Evolutionary conservation across 2,113 vertebrate genomes (phyloP).

Genomic region (Sylvia atricapilla): DNA sequence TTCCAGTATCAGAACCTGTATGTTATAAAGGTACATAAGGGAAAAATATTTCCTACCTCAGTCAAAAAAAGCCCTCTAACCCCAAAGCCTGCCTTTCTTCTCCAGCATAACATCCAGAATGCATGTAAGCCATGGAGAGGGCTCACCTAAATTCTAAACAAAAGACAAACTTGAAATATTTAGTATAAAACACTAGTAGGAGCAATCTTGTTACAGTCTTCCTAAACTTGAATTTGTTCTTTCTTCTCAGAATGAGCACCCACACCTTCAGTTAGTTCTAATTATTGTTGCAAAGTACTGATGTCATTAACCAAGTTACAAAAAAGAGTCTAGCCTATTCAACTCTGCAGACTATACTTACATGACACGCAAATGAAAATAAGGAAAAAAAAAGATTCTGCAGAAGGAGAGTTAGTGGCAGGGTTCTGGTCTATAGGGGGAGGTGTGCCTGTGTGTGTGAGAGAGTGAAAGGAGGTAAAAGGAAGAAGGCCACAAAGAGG

Average conservation of each 20-base stretch:
- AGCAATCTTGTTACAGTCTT: neutral
- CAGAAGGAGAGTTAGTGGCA: neutral
- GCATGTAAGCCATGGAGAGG: rapidly evolving
- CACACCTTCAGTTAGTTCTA: neutral
- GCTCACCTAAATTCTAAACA: neutral
- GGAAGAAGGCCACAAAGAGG: neutral
- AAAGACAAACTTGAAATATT: neutral
- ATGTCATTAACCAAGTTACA: neutral
- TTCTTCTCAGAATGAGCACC: neutral
- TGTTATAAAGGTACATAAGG: neutral
- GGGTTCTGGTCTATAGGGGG: rapidly evolving
- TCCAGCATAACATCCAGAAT: neutral
- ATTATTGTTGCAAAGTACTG: neutral
- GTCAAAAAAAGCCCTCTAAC: neutral
- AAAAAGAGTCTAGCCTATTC: neutral
- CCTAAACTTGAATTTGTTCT: neutral
- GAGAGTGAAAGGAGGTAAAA: neutral
- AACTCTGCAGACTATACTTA: neutral
- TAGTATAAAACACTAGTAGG: neutral
- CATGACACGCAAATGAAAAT: neutral
- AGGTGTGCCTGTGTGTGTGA: neutral
- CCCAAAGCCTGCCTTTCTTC: neutral
- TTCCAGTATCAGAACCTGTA: neutral
- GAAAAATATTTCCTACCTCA: neutral
- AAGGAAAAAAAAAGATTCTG: neutral